Evolutionary conservation across 2,797 vertebrate genomes (phyloP), one percentile per base, ranked within the genome.

Genomic region (Dromococcyx pavoninus): DNA sequence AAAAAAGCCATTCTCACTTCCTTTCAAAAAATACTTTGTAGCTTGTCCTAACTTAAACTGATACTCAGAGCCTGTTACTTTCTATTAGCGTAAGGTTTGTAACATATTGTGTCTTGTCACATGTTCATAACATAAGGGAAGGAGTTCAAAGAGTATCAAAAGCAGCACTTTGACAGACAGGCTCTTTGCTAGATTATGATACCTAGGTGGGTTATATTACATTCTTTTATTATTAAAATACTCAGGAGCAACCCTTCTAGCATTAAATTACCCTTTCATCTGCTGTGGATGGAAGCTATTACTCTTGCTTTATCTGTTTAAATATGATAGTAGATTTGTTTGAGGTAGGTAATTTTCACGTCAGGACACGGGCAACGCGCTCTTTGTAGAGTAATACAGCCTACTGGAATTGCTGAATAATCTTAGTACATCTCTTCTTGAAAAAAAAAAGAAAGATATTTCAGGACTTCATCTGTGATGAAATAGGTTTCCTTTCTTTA

Each of bases 181-280:
- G 67, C 37, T 58, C 6, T 11, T 9, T 35, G 23, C 74, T 78
- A 73, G 37, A 46, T n/a, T 17, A 57, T 23, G 9, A 61, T 74
- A 74, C 41, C 8, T 37, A 11, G 2, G 1, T 23, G 74, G 56
- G 43, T 75, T 24, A 18, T 6, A 17, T 69, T 41, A 67, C 91
- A 61, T 46, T 67, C 51, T 96, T 94, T 64, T 44, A 89, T 93
- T 91, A 96, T 41, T 96, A 93, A 97, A 89, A 94, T 67, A 70
- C 17, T 24, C 25, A 28, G 72, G 61, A 87, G 65, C 24, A 72
- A 88, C 7, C 11, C 5, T 83, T 61, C 41, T 80, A 33, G 51
- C 51, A 89, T 17, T 41, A 27, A 32, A 76, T 90, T 46, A 88
- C 76, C 11, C 19, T 72, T 37, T 57, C 21, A 44, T 74, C 60